Conservation (phyloP, 1,140 invertebrate species). For the Paraescarpia echinospica region DNA sequence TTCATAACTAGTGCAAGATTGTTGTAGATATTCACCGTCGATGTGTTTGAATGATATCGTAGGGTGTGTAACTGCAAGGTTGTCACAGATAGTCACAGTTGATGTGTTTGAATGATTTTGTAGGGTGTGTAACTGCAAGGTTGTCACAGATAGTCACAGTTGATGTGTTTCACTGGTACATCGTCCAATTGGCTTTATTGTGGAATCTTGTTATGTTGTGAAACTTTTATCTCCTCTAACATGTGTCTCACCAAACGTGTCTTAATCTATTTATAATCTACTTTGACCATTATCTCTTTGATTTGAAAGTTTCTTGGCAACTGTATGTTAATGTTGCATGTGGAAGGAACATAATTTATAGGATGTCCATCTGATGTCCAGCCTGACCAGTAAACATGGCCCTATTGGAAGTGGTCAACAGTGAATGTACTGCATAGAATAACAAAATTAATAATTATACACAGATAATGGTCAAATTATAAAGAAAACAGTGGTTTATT, state of each 20-base stretch:
- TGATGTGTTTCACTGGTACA: neutral
- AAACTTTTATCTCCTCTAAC: neutral
- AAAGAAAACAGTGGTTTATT: neutral
- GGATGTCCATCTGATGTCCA: neutral
- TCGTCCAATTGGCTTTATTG: neutral
- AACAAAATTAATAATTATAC: neutral
- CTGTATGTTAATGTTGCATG: neutral
- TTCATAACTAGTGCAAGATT: neutral
- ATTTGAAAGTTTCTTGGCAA: neutral
- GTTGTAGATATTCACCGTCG: neutral
- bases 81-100: neutral
- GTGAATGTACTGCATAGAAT: neutral
- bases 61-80: neutral
- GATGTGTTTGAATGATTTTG: neutral
- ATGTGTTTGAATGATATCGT: constrained; percentile 1
- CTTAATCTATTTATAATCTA: neutral
- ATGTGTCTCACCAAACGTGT: neutral
- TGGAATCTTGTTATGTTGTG: neutral
- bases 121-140: neutral
- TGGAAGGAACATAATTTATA: neutral
- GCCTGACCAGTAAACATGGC: neutral
- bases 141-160: neutral
- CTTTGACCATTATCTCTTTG: neutral
- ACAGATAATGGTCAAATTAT: neutral
- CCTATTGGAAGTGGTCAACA: neutral